Base-by-base conservation (phyloP, 2,797 vertebrate genomes). In the Stomatorhinus walkeri region DNA sequence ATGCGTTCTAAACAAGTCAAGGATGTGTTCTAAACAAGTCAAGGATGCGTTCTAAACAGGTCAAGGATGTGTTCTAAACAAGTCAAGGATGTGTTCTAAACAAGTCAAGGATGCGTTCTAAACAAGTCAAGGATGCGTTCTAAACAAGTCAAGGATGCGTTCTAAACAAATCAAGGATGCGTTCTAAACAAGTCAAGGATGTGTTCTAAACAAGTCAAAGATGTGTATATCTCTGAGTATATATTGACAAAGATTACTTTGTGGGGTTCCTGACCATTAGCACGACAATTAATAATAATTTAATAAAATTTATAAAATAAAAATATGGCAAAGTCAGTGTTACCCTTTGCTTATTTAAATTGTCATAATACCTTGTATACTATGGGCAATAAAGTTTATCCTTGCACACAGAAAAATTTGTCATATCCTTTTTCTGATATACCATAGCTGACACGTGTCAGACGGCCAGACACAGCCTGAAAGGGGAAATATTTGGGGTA, bases 401-500 rank as follows among this genome's bases (percentile, higher is more conserved):
- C 36, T 2, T 52, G 14, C 48, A 24, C 68, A 24, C 49, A 76
- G 46, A 28, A 9, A 61, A 52, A 19, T 49, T 32, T 56, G 14
- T 88, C 32, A 51, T 46, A 19, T 54, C 9, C 3, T 28, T 40
- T 4, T 40, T 88, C 48, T 76, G 32, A 10, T 84, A 51, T 59
- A 54, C 28, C 59, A 49, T 19, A 86, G 28, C 32, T 87, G 36
- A n/a, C 61, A 32, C 36, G 1, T 89, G 59, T 59, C 88, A 86
- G 12, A 68, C 12, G 61, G 36, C 19, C 61, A 40, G 43, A 72
- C 54, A 89, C 10, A 49, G 32, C n/a, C 14, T 19, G 8, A 32
- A 8, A 87, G 85, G 28, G 61, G 49, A 86, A 43, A 36, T 36
- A 32, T 68, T 87, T 51, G 48, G 92, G 92, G 0, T 91, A 95